Percentiles rank a stretch among this genome's conserved stretches.
phyloP scores from a whole-genome alignment of 2,113 vertebrate species.

The Pavo muticus region DNA sequence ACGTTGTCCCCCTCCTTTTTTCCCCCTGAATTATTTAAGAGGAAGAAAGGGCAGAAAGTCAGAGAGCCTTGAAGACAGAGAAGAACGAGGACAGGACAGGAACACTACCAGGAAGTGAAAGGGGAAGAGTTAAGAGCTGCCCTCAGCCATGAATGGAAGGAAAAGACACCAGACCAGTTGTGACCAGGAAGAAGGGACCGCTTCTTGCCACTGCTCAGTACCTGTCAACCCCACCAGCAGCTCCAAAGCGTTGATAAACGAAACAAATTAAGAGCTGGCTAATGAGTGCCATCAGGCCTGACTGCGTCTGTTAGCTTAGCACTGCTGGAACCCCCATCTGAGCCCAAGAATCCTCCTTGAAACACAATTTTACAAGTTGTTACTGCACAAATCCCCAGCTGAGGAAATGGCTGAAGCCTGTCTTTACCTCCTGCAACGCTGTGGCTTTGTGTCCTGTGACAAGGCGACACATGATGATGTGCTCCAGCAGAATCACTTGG shows the following conservation, averaged over 20 bases:
- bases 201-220: accelerated
- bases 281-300: accelerated
- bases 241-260: not conserved
- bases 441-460: slow-evolving; percentile 98
- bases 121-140: not conserved
- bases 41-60: not conserved
- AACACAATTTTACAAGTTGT: too few species aligned
- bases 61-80: not conserved
- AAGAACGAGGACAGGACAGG: not conserved
- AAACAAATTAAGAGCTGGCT: accelerated
- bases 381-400: not conserved
- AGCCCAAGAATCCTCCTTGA: not conserved
- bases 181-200: accelerated
- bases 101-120: not conserved
- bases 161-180: not conserved
- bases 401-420: not conserved
- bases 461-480: slow-evolving; percentile 99
- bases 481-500: slow-evolving; percentile 97
- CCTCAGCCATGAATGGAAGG: not conserved
- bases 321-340: not conserved
- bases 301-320: accelerated
- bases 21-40: accelerated
- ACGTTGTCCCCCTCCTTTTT: not conserved
- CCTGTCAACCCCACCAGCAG: accelerated
- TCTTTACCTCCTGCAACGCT: slow-evolving; percentile 91